Percentiles rank a stretch among this genome's conserved stretches.
Evolutionary conservation across 2,113 vertebrate genomes (phyloP).

Genomic region (Leptobrachium leishanense): DNA sequence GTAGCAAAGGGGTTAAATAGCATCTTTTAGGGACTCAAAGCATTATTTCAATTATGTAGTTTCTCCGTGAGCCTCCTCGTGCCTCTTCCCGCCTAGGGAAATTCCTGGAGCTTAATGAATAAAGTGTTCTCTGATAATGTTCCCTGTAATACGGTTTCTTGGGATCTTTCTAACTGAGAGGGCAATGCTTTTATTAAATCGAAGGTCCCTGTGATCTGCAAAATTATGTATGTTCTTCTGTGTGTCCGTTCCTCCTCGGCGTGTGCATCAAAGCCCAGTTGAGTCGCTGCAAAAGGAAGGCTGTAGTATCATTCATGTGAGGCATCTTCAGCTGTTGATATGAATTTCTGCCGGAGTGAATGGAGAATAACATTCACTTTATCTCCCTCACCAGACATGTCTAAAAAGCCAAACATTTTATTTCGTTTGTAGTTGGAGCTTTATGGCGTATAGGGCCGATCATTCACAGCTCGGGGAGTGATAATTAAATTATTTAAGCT

Average conservation of each 20-base stretch:
- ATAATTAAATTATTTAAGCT: not conserved
- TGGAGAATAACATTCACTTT: constrained; percentile 22
- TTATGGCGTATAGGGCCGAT: not conserved
- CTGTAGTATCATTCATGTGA: not conserved
- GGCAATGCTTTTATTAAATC: not conserved
- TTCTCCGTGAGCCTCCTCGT: not conserved
- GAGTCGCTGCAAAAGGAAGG: not conserved
- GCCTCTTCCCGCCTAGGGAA: not conserved
- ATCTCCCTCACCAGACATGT: constrained; percentile 30
- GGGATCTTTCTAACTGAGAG: constrained; percentile 1
- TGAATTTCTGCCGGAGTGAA: constrained; percentile 18
- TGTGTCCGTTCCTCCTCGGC: not conserved
- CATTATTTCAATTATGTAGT: not conserved
- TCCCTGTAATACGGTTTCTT: not conserved
- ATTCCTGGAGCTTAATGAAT: not conserved
- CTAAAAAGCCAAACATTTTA: constrained; percentile 21
- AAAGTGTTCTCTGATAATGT: not conserved
- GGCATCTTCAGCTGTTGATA: constrained; percentile 19
- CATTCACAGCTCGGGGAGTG: not conserved
- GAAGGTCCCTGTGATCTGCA: not conserved
- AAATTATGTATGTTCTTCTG: not conserved
- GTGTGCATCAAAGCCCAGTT: constrained; percentile 3
- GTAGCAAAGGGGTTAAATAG: too few species aligned
- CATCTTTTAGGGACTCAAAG: too few species aligned
- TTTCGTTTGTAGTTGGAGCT: constrained; percentile 5